Evolutionary conservation across 2,797 vertebrate species (phyloP).

Genomic region (Dryobates pubescens): DNA sequence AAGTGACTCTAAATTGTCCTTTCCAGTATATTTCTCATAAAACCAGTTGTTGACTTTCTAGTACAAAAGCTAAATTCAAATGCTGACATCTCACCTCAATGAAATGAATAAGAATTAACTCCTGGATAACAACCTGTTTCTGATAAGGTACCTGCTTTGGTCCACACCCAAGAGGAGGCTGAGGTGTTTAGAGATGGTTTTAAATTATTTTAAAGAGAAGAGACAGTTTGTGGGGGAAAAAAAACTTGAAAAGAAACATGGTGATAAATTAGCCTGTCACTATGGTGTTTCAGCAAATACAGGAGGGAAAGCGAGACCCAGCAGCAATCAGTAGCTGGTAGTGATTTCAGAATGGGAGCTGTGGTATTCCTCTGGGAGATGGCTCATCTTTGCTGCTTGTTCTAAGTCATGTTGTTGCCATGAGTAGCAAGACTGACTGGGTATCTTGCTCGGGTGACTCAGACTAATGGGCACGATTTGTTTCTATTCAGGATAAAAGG

Average conservation of each 20-base stretch:
- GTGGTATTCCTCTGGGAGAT: no score
- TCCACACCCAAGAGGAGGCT: not conserved
- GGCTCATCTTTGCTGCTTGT: not conserved
- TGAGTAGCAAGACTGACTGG: rapidly evolving
- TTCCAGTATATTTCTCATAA: not conserved
- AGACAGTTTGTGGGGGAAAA: not conserved
- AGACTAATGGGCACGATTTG: not conserved
- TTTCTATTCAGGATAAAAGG: not conserved
- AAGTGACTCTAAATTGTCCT: not conserved
- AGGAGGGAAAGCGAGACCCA: not conserved
- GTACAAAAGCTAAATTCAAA: not conserved
- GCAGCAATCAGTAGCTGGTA: not conserved
- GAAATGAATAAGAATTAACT: not conserved
- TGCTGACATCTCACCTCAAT: not conserved
- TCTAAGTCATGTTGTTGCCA: rapidly evolving
- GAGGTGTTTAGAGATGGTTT: not conserved
- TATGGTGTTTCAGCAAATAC: not conserved
- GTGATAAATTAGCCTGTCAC: not conserved
- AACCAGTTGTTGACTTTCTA: not conserved
- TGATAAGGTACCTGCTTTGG: not conserved
- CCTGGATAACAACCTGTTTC: not conserved
- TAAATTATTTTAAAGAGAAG: not conserved
- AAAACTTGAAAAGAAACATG: rapidly evolving
- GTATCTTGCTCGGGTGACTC: not conserved
- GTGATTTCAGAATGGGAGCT: not conserved